Percentiles rank a stretch among this genome's conserved stretches.
Evolutionary conservation across 2,888 invertebrate species (phyloP).

Genomic region (Strigamia maritima): DNA sequence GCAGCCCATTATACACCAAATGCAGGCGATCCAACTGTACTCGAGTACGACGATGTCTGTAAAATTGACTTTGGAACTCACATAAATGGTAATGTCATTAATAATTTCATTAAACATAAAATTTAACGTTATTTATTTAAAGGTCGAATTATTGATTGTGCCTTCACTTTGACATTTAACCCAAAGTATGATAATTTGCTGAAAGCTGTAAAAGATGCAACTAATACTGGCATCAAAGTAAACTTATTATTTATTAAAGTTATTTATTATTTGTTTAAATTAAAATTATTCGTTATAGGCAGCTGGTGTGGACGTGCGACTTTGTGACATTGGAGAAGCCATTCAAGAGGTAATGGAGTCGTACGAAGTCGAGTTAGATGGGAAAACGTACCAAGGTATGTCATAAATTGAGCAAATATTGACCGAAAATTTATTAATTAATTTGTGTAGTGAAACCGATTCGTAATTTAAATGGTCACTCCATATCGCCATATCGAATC

Average conservation of each 20-base stretch:
- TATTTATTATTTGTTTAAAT: too few species aligned
- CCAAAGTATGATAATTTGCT: conserved; percentile 90
- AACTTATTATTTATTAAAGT: too few species aligned
- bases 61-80: conserved; percentile 99
- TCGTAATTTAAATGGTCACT: conserved; percentile 96
- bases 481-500: conserved; percentile 93
- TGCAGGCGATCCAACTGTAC: conserved; percentile 91
- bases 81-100: conserved; percentile 75
- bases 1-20: conserved; percentile 99
- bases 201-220: conserved; percentile 95
- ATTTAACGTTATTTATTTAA: conserved; percentile 42
- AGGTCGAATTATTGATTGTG: conserved; percentile 94
- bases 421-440: neutral
- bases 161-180: conserved; percentile 95
- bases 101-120: neutral
- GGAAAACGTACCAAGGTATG: conserved; percentile 79
- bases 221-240: conserved; percentile 91
- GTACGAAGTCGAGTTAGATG: conserved; percentile 95
- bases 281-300: conserved; percentile 59
- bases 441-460: conserved; percentile 75
- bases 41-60: conserved; percentile 93
- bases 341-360: conserved; percentile 99
- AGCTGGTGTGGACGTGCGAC: conserved; percentile 92
- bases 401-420: neutral
- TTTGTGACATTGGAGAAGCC: conserved; percentile 92